Base-by-base conservation (phyloP, 2,113 vertebrate genomes). In the Callionymus lyra region DNA sequence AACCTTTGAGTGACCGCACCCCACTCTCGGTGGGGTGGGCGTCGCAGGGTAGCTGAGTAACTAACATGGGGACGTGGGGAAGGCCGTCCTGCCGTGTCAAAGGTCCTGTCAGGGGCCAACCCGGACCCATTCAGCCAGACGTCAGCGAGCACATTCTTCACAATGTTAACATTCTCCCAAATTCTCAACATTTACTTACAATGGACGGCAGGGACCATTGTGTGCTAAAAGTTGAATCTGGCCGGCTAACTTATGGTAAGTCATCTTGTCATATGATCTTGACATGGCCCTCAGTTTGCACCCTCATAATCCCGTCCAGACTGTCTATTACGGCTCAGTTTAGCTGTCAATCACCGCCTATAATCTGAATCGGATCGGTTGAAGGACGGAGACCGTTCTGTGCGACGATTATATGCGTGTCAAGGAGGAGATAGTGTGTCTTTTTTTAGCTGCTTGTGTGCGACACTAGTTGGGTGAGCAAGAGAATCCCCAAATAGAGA, bases 121-220 rank as follows among this genome's bases (percentile, higher is more conserved):
- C 44, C 21, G 21, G 49, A 16, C 49, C 65, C 16, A 59, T 81
- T 84, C 73, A 81, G 37, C 41, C 44, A 70, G 56, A 78, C 59
- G 69, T 80, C 81, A 70, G 49, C 59, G 50, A 71, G 68, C 75
- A 77, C 74, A 84, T 87, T 87, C 78, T 76, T 82, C 57, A 74
- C 79, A 82, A 70, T 76, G 74, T 79, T 81, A 81, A 82, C 84
- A 85, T 82, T 85, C 73, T 79, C 65, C 59, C 59, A 56, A 81
- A 81, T 81, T 78, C 70, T 59, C 65, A 46, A 71, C 65, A 74
- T 79, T 70, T 68, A 61, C 67, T 69, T 57, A 74, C 70, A 80
- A 81, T 73, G 63, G 73, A 17, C 48, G 63, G 38, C 66, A 56
- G 48, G 16, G 18, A 50, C 63, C 18, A 57, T 76, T 69, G 62